Evolutionary conservation across 2,797 vertebrate species (phyloP), one percentile per base, ranked within the genome.

Genomic region (Labroides dimidiatus): DNA sequence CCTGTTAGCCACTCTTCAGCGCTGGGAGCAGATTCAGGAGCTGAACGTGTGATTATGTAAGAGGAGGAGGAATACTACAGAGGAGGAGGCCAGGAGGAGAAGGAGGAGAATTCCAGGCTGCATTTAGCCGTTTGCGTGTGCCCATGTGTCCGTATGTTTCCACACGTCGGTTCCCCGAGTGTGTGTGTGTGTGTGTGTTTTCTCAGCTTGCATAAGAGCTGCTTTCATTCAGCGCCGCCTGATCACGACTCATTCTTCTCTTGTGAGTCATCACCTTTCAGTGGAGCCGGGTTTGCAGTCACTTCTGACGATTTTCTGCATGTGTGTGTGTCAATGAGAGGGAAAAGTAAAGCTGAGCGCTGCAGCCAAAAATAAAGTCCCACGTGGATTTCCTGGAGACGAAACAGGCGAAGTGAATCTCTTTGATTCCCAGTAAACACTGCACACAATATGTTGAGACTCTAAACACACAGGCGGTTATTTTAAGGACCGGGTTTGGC

Each of bases 231-330:
- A 88, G 20, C 72, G 3, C 41, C 41, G 63, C 58, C 51, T 6
- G 69, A 72, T 88, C 89, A 87, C 78, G 82, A 86, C 85, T 87
- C 87, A 69, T 87, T 86, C 79, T 69, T 75, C 72, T 53, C 0
- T 13, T 53, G 77, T 89, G 85, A 88, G 79, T 89, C 89, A 91
- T 77, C 86, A 45, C 51, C 73, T 64, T 70, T 80, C 64, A 72
- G 43, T 45, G 20, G 39, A 77, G 48, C 61, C 78, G 9, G 6
- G n/a, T 56, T 63, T 47, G 54, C 72, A 65, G 67, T 75, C 69
- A 47, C 10, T 68, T 80, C 69, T 77, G 75, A 60, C 6, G 1
- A 42, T 69, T 67, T 53, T 48, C 6, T 73, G 58, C 14, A 27
- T 68, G 54, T 33, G 43, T 45, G 52, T 53, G 61, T 73, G 24